Base-by-base conservation (phyloP, 2,888 invertebrate genomes). In the Torymus texanus region DNA sequence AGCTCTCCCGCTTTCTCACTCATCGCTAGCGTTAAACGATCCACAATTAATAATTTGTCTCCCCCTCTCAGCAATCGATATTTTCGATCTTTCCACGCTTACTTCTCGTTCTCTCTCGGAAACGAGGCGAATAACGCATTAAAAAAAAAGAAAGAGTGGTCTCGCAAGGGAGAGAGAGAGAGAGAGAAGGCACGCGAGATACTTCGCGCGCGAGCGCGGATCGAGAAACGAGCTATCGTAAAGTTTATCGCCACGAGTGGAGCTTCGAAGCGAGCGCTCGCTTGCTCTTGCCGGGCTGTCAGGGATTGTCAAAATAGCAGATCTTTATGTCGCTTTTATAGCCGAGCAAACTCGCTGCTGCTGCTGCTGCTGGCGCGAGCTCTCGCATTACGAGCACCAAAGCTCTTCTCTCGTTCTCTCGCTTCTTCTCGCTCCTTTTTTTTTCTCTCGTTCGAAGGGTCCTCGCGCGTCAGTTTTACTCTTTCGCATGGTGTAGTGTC, bases 241-340 rank as follows among this genome's bases (percentile, higher is more conserved):
- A 89, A 89, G 84, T 89, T 89, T 88, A 88, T 89, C 88, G 81
- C 72, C 78, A 41, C 41, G 73, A 68, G 74, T 51, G 41, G 55
- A 67, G 72, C 75, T 61, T 75, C 14, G 67, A 21, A 53, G 29
- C 61, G 56, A 61, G 63, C 62, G 71, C 63, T 56, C 71, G 53
- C n/a, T n/a, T n/a, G n/a, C n/a, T 71, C 24, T 66, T 68, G 63
- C 62, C 24, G 56, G 63, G 62, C 78, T 79, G 81, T 75, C 78
- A 81, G 70, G 85, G 86, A 88, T 88, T 88, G 89, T 89, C 89
- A 88, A 89, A 89, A 89, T 89, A 89, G 87, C 88, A 87, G 86
- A 89, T 89, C 88, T 89, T 89, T 88, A 89, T 86, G 88, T 84
- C 84, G 84, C 81, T 88, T 89, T 89, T 88, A 88, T 86, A 75